Evolutionary conservation across 2,113 vertebrate genomes (phyloP), one percentile per base, ranked within the genome.

Genomic region (Heterotis niloticus): DNA sequence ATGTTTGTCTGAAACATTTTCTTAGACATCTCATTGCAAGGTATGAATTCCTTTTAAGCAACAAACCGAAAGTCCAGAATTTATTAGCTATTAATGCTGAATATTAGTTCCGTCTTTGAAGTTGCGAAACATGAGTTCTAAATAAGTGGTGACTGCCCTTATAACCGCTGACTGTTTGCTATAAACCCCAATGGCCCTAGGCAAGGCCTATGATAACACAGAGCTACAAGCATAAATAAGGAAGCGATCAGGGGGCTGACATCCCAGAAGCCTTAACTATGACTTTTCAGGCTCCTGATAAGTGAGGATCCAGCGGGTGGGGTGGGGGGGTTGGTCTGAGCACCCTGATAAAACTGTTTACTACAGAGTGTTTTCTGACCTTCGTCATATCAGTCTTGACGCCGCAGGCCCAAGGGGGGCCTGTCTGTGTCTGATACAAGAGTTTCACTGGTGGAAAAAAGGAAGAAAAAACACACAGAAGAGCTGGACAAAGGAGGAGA

Each of bases 341-440:
- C 59, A 20, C n/a, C 64, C 18, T n/a, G 64, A 65, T 74, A 59
- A 74, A 74, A 59, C 14, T 57, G 54, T 74, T 74, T 74, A 74
- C 71, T 74, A 74, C 71, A 74, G 24, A 24, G 71, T 59, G 54
- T 74, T 74, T 44, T 57, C 13, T 74, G 71, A 74, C 71, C 71
- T 74, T 74, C 71, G 13, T 57, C 71, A 16, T 74, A 74, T 74
- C 54, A 16, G 71, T 23, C 24, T n/a, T 56, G 71, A 73, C 11
- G 52, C 71, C 54, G 56, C 54, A 13, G 23, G 71, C 71, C 51
- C 24, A 24, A 28, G 14, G 56, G 71, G n/a, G 24, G 71, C 54
- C 71, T 59, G 71, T 74, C 71, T 74, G 71, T 5, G 0, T 24
- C 24, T 74, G 71, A 74, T 74, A 74, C 51, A 57, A 59, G 54